phyloP scores from a whole-genome alignment of 2,888 invertebrate species.

The Ormia ochracea region DNA sequence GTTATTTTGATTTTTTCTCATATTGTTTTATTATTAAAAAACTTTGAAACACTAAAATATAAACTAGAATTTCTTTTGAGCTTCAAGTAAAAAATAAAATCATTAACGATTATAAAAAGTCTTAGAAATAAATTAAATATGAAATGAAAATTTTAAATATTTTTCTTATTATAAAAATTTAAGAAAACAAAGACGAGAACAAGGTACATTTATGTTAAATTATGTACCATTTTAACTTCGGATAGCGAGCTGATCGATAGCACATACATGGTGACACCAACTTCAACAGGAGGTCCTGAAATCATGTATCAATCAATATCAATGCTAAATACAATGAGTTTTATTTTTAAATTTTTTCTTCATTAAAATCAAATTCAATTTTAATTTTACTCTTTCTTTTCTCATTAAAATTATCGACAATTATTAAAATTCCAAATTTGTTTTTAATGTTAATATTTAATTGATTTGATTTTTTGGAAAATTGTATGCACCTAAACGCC shows the following conservation, averaged over 20 bases:
- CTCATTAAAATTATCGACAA: background rate
- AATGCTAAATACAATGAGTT: slow-evolving; percentile 47
- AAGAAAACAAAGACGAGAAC: slow-evolving; percentile 53
- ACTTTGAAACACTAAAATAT: slow-evolving; percentile 54
- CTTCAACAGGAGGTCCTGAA: slow-evolving; percentile 98
- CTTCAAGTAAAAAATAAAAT: background rate
- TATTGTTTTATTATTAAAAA: slow-evolving; percentile 21
- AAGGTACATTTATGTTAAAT: slow-evolving; percentile 70
- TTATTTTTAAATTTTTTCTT: background rate
- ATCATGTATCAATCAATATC: slow-evolving; percentile 72
- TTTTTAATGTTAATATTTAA: background rate
- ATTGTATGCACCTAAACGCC: background rate
- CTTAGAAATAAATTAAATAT: slow-evolving; percentile 12
- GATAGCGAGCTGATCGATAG: slow-evolving; percentile 98
- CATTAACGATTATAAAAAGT: slow-evolving; percentile 35
- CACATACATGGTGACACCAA: slow-evolving; percentile 98
- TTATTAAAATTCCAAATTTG: background rate
- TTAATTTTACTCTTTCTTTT: background rate
- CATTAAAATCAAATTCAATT: background rate
- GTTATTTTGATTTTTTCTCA: slow-evolving; percentile 10
- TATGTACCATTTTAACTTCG: slow-evolving; percentile 97
- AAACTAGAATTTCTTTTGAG: slow-evolving; percentile 50
- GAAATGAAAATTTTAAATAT: background rate
- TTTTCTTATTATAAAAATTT: slow-evolving; percentile 42
- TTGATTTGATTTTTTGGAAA: background rate